Conservation (phyloP, 1,140 invertebrate species). For the Drosophila lowei region DNA sequence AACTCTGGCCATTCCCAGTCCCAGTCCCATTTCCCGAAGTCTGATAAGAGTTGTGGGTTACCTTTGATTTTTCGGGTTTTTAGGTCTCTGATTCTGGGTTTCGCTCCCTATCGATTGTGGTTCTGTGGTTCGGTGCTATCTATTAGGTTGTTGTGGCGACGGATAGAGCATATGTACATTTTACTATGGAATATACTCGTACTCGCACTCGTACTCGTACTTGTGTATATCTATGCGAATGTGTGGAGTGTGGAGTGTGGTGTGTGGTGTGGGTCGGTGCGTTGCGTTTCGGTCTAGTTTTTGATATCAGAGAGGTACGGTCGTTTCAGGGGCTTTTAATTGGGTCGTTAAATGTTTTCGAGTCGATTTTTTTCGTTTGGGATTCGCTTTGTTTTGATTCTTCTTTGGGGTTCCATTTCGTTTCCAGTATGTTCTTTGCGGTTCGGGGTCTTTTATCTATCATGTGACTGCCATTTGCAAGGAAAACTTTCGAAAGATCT, state of each 20-base stretch:
- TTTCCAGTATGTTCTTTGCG: background rate
- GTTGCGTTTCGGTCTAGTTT: conserved; percentile 37
- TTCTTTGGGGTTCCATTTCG: too few species aligned
- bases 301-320: conserved; percentile 65
- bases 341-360: conserved; percentile 74
- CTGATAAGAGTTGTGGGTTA: conserved; percentile 68
- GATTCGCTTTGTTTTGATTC: conserved; percentile 12
- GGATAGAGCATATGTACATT: conserved; percentile 50
- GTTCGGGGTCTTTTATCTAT: conserved; percentile 38
- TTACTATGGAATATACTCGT: conserved; percentile 33
- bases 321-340: conserved; percentile 67
- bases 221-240: conserved; percentile 51
- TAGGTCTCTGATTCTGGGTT: conserved; percentile 56
- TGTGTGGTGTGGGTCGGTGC: conserved; percentile 1
- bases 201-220: too few species aligned
- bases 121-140: conserved; percentile 28
- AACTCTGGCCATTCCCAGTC: conserved; percentile 6
- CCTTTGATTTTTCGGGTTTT: conserved; percentile 57
- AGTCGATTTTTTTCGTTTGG: conserved; percentile 14
- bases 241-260: conserved; percentile 34
- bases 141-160: conserved; percentile 46
- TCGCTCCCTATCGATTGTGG: conserved; percentile 44
- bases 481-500: conserved; percentile 59
- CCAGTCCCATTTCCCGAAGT: background rate
- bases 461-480: conserved; percentile 35